A percentile compares a stretch with the other conserved stretches of the same genome.
phyloP scores from a whole-genome alignment of 2,113 vertebrate species.

The Reinhardtius hippoglossoides region DNA sequence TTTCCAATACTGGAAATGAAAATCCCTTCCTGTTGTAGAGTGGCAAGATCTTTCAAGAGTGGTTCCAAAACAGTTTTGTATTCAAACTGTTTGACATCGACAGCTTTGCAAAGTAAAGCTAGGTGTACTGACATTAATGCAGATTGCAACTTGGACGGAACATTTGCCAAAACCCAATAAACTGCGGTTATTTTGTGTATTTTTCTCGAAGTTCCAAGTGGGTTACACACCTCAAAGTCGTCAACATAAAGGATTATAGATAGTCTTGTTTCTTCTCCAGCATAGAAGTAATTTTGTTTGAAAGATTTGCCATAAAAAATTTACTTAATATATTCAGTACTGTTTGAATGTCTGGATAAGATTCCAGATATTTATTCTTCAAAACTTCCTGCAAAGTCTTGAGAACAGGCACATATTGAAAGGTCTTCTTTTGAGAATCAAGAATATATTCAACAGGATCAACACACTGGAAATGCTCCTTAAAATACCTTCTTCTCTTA shows the following conservation, averaged over 20 bases:
- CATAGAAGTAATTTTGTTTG: slow-evolving; percentile 3
- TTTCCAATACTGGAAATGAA: slow-evolving; percentile 42
- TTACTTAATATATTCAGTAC: not conserved
- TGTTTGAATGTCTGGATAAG: not conserved
- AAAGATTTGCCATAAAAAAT: slow-evolving; percentile 14
- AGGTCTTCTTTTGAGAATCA: not conserved
- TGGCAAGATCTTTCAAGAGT: slow-evolving; percentile 29
- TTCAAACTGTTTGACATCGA: slow-evolving; percentile 29
- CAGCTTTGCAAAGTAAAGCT: slow-evolving; percentile 8
- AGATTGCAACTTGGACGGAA: not conserved
- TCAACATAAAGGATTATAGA: slow-evolving; percentile 1
- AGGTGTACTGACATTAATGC: not conserved
- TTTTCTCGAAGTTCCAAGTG: not conserved
- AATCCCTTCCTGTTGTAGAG: slow-evolving; percentile 46
- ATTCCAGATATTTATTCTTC: not conserved
- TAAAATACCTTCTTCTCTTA: slow-evolving; percentile 4
- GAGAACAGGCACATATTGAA: slow-evolving; percentile 41
- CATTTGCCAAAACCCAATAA: slow-evolving; percentile 1
- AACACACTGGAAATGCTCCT: slow-evolving; percentile 5
- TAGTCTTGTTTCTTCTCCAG: not conserved
- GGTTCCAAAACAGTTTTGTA: slow-evolving; percentile 17
- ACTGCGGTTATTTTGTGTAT: not conserved
- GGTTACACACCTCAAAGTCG: not conserved
- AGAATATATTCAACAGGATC: slow-evolving; percentile 5
- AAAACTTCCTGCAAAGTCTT: slow-evolving; percentile 23